A percentile compares a stretch with the other conserved stretches of the same genome.
These are phyloP conservation scores for Tolypeutes matacus DNA, from an alignment of 2,797 vertebrate species.

Conservation along the genomic window DNA sequence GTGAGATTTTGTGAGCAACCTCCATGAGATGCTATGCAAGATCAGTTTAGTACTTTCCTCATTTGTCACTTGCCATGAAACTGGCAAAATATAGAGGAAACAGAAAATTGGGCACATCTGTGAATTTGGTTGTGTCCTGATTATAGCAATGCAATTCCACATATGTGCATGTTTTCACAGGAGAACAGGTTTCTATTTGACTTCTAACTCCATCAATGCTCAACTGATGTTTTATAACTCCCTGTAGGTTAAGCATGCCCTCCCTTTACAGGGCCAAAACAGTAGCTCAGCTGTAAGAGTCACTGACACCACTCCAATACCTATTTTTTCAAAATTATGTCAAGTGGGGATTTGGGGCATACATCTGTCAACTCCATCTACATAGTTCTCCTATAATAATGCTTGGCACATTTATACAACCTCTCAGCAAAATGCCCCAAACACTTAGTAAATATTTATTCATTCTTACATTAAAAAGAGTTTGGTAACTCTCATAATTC, in stretches of 20 bases:
- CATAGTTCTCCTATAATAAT: conserved; percentile 66
- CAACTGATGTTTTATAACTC: conserved; percentile 74
- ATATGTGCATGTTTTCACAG: conserved; percentile 79
- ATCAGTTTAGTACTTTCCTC: conserved; percentile 71
- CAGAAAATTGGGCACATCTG: conserved; percentile 82
- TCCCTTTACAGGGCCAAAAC: conserved; percentile 50
- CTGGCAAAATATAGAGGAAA: conserved; percentile 81
- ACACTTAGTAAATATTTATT: conserved; percentile 62
- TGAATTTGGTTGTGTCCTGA: conserved; percentile 77
- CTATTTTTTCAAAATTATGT: conserved; percentile 77
- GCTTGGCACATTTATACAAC: not conserved
- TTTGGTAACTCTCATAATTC: not conserved
- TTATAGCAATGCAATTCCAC: conserved; percentile 70
- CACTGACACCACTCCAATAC: conserved; percentile 65
- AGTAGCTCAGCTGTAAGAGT: conserved; percentile 72
- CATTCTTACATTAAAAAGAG: conserved; percentile 43
- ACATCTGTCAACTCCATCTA: conserved; percentile 48
- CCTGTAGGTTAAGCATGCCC: conserved; percentile 32
- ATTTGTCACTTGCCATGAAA: conserved; percentile 78
- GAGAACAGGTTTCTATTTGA: conserved; percentile 76
- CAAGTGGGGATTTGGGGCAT: conserved; percentile 64
- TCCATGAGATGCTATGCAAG: conserved; percentile 59
- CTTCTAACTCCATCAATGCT: conserved; percentile 71
- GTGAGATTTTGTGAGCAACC: conserved; percentile 67
- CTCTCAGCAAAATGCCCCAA: conserved; percentile 27